Evolutionary conservation across 2,113 vertebrate genomes (phyloP).

Genomic region (Verasper variegatus): DNA sequence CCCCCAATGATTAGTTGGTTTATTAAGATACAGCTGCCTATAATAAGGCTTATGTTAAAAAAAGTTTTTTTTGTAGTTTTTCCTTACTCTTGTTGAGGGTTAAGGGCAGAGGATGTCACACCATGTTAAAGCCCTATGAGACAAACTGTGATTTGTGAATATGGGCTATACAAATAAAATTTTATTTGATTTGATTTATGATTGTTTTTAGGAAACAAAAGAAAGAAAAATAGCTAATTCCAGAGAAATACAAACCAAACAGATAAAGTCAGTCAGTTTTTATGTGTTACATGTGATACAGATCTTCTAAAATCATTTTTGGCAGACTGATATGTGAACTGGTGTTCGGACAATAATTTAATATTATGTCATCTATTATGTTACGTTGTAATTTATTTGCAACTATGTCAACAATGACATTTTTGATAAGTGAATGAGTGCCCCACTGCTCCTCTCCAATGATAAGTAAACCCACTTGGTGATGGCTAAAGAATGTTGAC

Average conservation of each 20-base stretch:
- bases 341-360: slow-evolving; percentile 23
- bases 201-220: background rate
- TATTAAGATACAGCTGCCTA: background rate
- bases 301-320: slow-evolving; percentile 20
- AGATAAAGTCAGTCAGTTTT: background rate
- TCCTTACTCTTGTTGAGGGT: too few species aligned
- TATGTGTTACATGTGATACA: background rate
- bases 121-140: too few species aligned
- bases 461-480: background rate
- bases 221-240: background rate
- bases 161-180: too few species aligned
- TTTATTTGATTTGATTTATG: too few species aligned
- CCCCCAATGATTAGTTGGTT: background rate
- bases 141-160: too few species aligned
- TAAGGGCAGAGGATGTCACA: too few species aligned
- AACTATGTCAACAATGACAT: background rate
- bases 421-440: slow-evolving; percentile 11
- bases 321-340: slow-evolving; percentile 27
- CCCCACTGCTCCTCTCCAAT: background rate
- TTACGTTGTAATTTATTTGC: background rate
- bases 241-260: background rate
- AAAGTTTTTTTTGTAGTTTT: too few species aligned
- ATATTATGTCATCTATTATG: background rate
- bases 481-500: background rate
- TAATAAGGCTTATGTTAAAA: background rate